Evolutionary conservation across 2,888 invertebrate genomes (phyloP).

Genomic region (Acanthococcus lagerstroemiae): DNA sequence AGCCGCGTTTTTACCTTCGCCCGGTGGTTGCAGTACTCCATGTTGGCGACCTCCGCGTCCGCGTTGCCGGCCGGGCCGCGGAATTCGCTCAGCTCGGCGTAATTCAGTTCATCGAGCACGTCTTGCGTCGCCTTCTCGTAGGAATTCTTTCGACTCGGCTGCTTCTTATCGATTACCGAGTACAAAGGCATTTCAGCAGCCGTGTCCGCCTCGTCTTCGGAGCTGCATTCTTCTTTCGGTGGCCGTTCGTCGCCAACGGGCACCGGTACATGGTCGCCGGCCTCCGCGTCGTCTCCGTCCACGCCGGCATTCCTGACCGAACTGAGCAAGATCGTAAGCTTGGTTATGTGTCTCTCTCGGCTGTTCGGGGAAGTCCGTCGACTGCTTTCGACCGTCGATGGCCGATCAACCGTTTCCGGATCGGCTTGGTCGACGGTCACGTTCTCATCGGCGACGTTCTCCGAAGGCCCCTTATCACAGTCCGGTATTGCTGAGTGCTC

Average conservation of each 20-base stretch:
- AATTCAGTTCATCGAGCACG: background rate
- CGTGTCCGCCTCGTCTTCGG: background rate
- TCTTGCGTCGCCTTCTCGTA: background rate
- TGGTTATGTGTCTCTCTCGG: conserved; percentile 18
- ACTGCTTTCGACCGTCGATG: background rate
- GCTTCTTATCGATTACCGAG: conserved; percentile 7
- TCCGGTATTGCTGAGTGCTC: background rate
- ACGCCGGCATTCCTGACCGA: background rate
- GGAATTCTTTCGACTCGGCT: background rate
- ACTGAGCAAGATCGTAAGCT: conserved; percentile 12
- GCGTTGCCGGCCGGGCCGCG: background rate
- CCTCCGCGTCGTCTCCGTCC: background rate
- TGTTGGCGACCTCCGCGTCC: background rate
- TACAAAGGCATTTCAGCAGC: background rate
- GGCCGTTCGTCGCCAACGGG: background rate
- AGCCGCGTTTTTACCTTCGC: conserved; percentile 31
- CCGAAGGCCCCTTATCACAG: background rate
- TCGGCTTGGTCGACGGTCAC: background rate
- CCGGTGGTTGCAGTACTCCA: conserved; percentile 34
- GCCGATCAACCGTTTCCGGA: background rate
- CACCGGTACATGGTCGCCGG: background rate
- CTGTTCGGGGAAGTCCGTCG: background rate
- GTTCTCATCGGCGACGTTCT: background rate
- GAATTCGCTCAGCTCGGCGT: conserved; percentile 19
- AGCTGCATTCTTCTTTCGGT: background rate